Base-by-base conservation (phyloP, 2,888 invertebrate genomes). In the Rambutsinella grinnellia region DNA sequence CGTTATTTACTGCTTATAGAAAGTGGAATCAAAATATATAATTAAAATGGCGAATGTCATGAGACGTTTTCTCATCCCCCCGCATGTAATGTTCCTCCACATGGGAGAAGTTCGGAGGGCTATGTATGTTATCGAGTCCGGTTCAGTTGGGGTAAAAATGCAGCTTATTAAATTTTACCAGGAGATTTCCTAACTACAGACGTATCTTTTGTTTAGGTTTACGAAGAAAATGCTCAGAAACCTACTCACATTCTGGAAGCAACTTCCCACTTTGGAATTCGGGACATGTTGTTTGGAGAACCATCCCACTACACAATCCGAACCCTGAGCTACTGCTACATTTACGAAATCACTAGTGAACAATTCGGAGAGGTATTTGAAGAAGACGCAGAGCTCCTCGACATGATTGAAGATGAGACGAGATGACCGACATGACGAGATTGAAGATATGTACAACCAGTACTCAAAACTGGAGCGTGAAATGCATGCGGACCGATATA, bases 71-170 rank as follows among this genome's bases (percentile, higher is more conserved):
- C 21, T 82, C 2, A 71, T 83, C 2, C 83, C 83, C 13, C 81
- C 82, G 1, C 79, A 81, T 49, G 74, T 61, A 13, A 78, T 60
- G 21, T 82, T 82, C 47, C 53, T 80, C 19, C 76, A 69, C 5
- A 67, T 58, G 13, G 83, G 83, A n/a, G 83, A 83, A 66, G 82
- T 83, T 3, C 68, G 83, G 24, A 44, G 83, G 27, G 72, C 79
- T 3, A 76, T 83, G 80, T 83, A 83, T 47, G 19, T 82, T 1
- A 75, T 83, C 13, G 71, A 70, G 28, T 36, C 46, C 19, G 83
- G 83, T 6, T 82, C 82, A 8, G 65, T 80, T 8, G 83, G 77
- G 23, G 78, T 79, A 62, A 56, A 36, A 36, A 13, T 36, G 36
- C 5, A 36, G 36, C 13, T n/a, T n/a, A n/a, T 2, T 46, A 6